These are phyloP conservation scores for Trachemys scripta DNA, from an alignment of 2,113 vertebrate species.

Conservation along the genomic window DNA sequence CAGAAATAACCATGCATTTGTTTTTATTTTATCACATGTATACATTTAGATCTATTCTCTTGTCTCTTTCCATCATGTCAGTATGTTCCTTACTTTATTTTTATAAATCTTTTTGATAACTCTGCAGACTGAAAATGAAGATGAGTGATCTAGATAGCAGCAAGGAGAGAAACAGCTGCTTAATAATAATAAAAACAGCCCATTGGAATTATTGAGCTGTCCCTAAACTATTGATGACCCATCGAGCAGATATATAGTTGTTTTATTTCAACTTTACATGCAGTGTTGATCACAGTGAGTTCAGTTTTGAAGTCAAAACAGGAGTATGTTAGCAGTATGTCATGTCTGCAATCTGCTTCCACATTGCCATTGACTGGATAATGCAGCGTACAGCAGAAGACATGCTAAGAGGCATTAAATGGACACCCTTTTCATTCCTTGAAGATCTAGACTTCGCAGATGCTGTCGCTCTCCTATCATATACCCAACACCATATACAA, in stretches of 20 bases:
- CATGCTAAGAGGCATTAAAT: no score
- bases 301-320: no score
- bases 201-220: slow-evolving; percentile 27
- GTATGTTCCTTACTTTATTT: neutral
- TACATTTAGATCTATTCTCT: neutral
- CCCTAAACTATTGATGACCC: neutral
- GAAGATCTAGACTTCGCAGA: no score
- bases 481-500: no score
- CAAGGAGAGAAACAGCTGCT: neutral
- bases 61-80: neutral
- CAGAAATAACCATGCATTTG: neutral
- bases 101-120: neutral
- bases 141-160: neutral
- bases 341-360: no score
- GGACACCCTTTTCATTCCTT: no score
- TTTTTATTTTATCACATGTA: neutral
- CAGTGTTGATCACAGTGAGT: no score
- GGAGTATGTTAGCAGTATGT: no score
- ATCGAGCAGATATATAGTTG: slow-evolving; percentile 20
- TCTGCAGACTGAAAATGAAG: neutral
- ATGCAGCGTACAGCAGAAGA: no score
- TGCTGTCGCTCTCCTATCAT: no score
- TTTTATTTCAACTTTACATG: neutral
- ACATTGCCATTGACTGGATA: no score
- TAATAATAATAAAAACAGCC: slow-evolving; percentile 28